phyloP scores from a whole-genome alignment of 2,797 vertebrate species.

The Pachyuromys duprasi region DNA sequence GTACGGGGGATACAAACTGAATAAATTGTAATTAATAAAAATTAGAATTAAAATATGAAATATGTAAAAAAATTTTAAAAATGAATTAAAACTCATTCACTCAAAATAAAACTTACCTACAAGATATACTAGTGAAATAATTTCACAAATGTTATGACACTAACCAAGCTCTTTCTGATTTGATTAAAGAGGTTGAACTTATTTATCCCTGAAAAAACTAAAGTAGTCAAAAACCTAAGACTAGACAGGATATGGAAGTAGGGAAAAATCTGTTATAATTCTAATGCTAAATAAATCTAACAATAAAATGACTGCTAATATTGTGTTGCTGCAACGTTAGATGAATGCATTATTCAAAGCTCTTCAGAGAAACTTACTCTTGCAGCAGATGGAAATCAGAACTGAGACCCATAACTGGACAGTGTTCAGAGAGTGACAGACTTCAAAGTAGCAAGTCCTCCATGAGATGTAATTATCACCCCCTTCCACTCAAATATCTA shows the following conservation, averaged over 20 bases:
- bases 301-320: background rate
- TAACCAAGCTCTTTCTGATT: too few species aligned
- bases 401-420: background rate
- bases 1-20: too few species aligned
- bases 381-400: background rate
- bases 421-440: background rate
- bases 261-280: background rate
- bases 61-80: too few species aligned
- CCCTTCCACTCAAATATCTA: background rate
- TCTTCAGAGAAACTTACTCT: background rate
- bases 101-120: too few species aligned
- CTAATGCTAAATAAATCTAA: background rate
- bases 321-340: background rate
- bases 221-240: background rate
- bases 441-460: background rate
- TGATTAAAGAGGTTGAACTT: too few species aligned
- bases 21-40: too few species aligned
- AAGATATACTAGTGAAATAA: too few species aligned
- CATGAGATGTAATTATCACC: background rate
- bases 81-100: too few species aligned
- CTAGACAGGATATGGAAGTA: background rate
- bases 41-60: too few species aligned
- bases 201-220: background rate
- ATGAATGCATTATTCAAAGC: background rate
- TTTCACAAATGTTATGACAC: too few species aligned